phyloP scores from a whole-genome alignment of 2,113 vertebrate species.

The Tringa solitaria region DNA sequence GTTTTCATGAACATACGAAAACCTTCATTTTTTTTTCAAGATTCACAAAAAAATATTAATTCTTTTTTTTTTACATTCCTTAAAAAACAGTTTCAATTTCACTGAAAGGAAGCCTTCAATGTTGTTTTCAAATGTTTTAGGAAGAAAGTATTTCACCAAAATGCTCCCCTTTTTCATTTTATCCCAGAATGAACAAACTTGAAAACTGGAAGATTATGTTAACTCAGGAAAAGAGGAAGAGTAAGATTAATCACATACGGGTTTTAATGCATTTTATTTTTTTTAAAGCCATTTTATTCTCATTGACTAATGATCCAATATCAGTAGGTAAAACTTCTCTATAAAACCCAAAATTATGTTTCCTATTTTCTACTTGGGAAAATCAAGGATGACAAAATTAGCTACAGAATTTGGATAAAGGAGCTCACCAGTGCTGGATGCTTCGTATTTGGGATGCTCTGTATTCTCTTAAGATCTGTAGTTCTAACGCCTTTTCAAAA shows the following conservation, averaged over 20 bases:
- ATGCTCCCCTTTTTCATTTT: neutral
- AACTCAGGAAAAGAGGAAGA: neutral
- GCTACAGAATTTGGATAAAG: neutral
- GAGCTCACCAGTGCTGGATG: neutral
- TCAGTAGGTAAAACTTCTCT: neutral
- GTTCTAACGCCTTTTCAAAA: constrained; percentile 27
- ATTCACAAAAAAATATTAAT: neutral
- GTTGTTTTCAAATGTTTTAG: neutral
- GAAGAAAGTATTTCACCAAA: neutral
- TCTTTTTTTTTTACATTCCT: neutral
- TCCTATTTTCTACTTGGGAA: neutral
- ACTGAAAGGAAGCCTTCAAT: neutral
- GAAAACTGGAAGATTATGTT: neutral
- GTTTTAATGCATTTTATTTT: neutral
- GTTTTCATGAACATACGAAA: neutral
- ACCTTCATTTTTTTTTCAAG: neutral
- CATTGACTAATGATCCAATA: neutral
- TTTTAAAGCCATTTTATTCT: neutral
- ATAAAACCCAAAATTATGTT: neutral
- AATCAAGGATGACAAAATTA: neutral
- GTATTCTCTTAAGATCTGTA: neutral
- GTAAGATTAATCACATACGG: neutral
- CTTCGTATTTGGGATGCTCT: neutral
- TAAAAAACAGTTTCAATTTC: neutral
- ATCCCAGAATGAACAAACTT: neutral